These are phyloP conservation scores for Solenopsis fugax DNA, from an alignment of 1,140 invertebrate species.

Conservation along the genomic window DNA sequence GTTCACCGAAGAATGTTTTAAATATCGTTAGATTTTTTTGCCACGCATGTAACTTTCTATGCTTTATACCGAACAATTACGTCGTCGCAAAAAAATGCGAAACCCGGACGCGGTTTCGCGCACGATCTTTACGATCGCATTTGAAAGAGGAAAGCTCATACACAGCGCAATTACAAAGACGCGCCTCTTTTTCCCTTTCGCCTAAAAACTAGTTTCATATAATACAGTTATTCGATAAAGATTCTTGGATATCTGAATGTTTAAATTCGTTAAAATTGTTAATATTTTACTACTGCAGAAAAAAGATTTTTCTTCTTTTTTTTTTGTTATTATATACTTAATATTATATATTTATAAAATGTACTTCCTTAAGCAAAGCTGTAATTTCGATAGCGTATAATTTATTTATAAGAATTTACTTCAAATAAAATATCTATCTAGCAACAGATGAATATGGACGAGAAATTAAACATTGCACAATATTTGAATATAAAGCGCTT, in stretches of 20 bases:
- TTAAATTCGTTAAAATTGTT: conserved; percentile 5
- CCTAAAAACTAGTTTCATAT: neutral
- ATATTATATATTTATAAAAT: neutral
- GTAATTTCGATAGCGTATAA: neutral
- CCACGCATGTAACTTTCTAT: conserved; percentile 49
- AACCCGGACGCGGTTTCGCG: conserved; percentile 42
- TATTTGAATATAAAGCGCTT: neutral
- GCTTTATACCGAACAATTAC: conserved; percentile 43
- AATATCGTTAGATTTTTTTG: conserved; percentile 60
- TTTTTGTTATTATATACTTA: neutral
- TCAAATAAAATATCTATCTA: neutral
- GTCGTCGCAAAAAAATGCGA: conserved; percentile 40
- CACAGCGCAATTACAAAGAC: neutral
- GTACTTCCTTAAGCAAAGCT: too few species aligned
- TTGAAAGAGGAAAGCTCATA: conserved; percentile 1
- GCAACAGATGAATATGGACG: neutral
- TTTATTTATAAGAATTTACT: neutral
- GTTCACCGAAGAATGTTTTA: conserved; percentile 54
- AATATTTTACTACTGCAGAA: neutral
- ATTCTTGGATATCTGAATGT: conserved; percentile 2
- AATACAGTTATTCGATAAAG: neutral
- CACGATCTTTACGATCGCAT: neutral
- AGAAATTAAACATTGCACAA: neutral
- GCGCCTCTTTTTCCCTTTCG: neutral
- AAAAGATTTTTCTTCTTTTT: neutral